A percentile compares a stretch with the other conserved stretches of the same genome.
Conservation (phyloP, 37 sponge, comb jelly and placozoan genomes). For the Cliona cf. orientalis region DNA sequence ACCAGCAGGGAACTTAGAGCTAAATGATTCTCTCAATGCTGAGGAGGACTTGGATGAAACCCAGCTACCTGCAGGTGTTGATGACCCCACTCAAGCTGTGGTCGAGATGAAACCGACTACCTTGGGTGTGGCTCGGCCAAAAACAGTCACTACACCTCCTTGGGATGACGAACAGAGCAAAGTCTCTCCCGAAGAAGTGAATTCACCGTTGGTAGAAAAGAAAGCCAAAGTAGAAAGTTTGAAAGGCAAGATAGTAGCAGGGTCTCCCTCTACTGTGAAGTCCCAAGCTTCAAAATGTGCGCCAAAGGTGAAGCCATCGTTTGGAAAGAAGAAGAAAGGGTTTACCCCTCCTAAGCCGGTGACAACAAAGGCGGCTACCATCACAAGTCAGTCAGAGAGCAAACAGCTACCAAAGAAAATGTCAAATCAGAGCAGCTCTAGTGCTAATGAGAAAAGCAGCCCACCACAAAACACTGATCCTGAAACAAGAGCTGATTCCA, state of each 20-base stretch:
- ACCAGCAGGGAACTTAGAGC: not conserved
- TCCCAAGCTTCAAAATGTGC: not conserved
- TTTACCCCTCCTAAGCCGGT: not conserved
- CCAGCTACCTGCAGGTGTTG: slow-evolving; percentile 4
- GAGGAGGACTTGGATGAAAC: not conserved
- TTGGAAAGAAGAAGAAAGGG: slow-evolving; percentile 57
- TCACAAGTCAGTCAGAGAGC: not conserved
- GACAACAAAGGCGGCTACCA: not conserved
- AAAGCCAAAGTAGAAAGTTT: not conserved
- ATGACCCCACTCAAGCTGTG: not conserved
- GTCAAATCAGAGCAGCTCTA: not conserved
- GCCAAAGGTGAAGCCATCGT: slow-evolving; percentile 36
- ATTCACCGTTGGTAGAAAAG: not conserved
- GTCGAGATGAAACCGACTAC: not conserved
- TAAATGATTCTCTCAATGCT: slow-evolving; percentile 21
- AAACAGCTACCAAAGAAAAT: not conserved
- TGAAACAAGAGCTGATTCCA: not conserved
- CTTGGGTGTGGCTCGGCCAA: not conserved
- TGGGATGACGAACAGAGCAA: not conserved
- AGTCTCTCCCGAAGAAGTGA: not conserved
- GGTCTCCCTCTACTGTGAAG: not conserved
- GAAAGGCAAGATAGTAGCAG: not conserved
- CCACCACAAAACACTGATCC: not conserved
- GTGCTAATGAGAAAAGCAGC: not conserved
- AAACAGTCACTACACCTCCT: not conserved